Percentiles rank a stretch among this genome's conserved stretches.
These are phyloP conservation scores for Protomyctophum bolini DNA, from an alignment of 2,113 vertebrate genomes.

Conservation along the genomic window DNA sequence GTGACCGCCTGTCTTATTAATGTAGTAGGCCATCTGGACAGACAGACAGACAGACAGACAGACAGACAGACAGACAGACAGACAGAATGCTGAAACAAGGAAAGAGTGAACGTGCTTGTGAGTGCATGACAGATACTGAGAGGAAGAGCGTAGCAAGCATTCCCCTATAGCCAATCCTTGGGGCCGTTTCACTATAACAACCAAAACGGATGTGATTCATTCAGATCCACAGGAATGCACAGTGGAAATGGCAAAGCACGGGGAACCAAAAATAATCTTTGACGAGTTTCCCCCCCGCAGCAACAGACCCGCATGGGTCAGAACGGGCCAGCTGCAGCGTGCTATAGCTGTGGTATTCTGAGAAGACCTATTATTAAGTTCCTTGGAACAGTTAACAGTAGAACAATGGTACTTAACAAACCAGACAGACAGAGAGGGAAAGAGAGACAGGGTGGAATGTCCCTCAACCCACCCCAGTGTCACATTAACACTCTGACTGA, in stretches of 20 bases:
- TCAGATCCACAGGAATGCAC: slow-evolving; percentile 41
- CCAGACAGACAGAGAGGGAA: too few relatives aligned
- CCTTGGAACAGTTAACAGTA: not conserved
- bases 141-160: not conserved
- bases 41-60: slow-evolving; percentile 3
- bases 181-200: slow-evolving; percentile 31
- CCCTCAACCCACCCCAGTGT: not conserved
- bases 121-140: too few relatives aligned
- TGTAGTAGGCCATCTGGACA: slow-evolving; percentile 65
- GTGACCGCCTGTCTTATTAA: slow-evolving; percentile 69
- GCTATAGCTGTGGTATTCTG: not conserved
- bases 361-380: not conserved
- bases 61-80: not conserved
- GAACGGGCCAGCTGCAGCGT: not conserved
- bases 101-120: too few relatives aligned
- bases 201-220: slow-evolving; percentile 12
- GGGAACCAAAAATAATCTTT: not conserved
- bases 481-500: not conserved
- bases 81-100: not conserved
- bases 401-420: not conserved
- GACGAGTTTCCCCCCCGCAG: not conserved
- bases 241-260: slow-evolving; percentile 9
- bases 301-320: not conserved
- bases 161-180: slow-evolving; percentile 18
- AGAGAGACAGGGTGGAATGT: not conserved